Evolutionary conservation across 2,797 vertebrate species (phyloP).

Genomic region (Darevskia mixta): DNA sequence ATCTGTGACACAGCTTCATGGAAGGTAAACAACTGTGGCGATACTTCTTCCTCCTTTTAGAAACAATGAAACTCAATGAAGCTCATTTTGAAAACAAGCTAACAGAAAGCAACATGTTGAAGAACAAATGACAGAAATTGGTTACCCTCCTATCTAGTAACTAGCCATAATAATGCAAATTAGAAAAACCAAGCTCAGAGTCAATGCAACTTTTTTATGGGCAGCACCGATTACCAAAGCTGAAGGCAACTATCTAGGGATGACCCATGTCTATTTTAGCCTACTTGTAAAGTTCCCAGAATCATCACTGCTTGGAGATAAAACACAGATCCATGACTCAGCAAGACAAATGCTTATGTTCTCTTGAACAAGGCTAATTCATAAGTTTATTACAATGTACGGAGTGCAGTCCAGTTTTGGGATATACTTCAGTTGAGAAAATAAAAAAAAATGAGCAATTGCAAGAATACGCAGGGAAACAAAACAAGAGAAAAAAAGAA

Average conservation of each 20-base stretch:
- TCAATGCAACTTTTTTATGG: background rate
- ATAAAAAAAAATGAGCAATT: background rate
- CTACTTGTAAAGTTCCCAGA: background rate
- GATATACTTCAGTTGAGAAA: background rate
- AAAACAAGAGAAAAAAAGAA: background rate
- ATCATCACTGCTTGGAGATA: background rate
- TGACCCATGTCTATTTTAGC: background rate
- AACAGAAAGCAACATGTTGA: background rate
- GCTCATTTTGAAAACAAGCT: background rate
- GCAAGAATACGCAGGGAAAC: too few relatives aligned
- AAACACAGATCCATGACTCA: background rate
- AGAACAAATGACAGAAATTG: background rate
- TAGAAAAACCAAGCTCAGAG: background rate
- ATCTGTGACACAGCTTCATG: slow-evolving; percentile 97
- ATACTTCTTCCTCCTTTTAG: slow-evolving; percentile 94
- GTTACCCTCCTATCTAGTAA: background rate
- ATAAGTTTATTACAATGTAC: background rate
- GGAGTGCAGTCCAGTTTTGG: background rate
- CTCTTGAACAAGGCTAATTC: background rate
- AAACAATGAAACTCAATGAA: slow-evolving; percentile 37
- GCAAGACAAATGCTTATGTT: background rate
- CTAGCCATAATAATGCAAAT: background rate
- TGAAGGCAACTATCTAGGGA: background rate
- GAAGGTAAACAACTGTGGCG: slow-evolving; percentile 95
- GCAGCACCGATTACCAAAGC: background rate